These are phyloP conservation scores for Amphipoea oculea DNA, from an alignment of 2,888 invertebrate genomes.

Conservation along the genomic window DNA sequence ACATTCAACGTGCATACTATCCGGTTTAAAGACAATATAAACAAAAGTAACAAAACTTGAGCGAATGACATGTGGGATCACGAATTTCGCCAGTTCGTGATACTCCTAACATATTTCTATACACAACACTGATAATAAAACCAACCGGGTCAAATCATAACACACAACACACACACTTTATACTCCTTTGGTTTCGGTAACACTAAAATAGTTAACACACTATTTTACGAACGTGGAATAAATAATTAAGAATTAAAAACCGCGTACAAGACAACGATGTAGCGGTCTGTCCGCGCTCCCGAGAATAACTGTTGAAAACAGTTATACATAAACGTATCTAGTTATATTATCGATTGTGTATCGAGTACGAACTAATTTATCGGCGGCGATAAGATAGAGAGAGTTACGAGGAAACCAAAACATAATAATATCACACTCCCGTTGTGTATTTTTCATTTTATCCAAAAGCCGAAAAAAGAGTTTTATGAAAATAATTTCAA, in stretches of 20 bases:
- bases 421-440: constrained; percentile 70
- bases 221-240: constrained; percentile 63
- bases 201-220: constrained; percentile 53
- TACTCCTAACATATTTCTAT: constrained; percentile 59
- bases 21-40: constrained; percentile 61
- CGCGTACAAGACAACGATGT: constrained; percentile 72
- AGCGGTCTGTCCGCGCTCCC: constrained; percentile 81
- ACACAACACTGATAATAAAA: constrained; percentile 58
- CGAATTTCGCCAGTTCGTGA: constrained; percentile 65
- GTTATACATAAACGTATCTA: constrained; percentile 78
- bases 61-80: constrained; percentile 64
- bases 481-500: constrained; percentile 26
- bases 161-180: constrained; percentile 53
- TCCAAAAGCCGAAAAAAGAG: constrained; percentile 45
- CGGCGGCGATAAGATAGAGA: constrained; percentile 86
- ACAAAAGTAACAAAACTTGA: constrained; percentile 65
- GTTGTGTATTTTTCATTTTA: constrained; percentile 65
- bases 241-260: constrained; percentile 70
- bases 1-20: constrained; percentile 52
- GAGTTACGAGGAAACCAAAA: constrained; percentile 69
- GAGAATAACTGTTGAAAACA: constrained; percentile 85
- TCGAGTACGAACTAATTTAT: constrained; percentile 87
- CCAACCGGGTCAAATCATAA: constrained; percentile 50
- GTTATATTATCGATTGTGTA: constrained; percentile 85
- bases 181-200: constrained; percentile 38